These are phyloP conservation scores for Rhynchomys soricoides DNA, from an alignment of 2,113 vertebrate species.

Conservation along the genomic window DNA sequence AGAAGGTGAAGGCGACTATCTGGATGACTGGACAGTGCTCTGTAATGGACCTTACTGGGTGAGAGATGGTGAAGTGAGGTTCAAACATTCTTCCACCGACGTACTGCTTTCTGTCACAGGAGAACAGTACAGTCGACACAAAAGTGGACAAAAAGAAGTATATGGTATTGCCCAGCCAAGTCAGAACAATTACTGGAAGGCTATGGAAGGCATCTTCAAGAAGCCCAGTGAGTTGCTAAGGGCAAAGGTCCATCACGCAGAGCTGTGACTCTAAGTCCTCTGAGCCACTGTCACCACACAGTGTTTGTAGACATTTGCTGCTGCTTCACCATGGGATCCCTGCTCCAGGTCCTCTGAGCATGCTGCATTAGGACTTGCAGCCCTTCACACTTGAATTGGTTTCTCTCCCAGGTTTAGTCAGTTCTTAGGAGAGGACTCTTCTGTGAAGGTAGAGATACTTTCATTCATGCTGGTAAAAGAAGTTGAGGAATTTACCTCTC, in stretches of 20 bases:
- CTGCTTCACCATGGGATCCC: slow-evolving; percentile 15
- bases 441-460: slow-evolving; percentile 33
- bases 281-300: not conserved
- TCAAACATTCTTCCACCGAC: slow-evolving; percentile 93
- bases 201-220: slow-evolving; percentile 98
- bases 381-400: slow-evolving; percentile 43
- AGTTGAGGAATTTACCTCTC: not conserved
- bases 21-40: slow-evolving; percentile 97
- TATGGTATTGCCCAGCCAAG: slow-evolving; percentile 92
- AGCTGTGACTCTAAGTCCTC: slow-evolving; percentile 80
- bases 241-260: slow-evolving; percentile 81
- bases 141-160: slow-evolving; percentile 96
- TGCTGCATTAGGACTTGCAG: not conserved
- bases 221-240: slow-evolving; percentile 91
- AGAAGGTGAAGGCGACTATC: slow-evolving; percentile 94
- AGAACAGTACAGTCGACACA: slow-evolving; percentile 97
- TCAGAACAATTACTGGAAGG: slow-evolving; percentile 96
- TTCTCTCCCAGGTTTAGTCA: slow-evolving; percentile 2
- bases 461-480: slow-evolving; percentile 51
- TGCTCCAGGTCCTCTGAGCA: not conserved
- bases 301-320: slow-evolving; percentile 61
- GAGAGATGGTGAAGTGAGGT: slow-evolving; percentile 91
- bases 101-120: slow-evolving; percentile 95
- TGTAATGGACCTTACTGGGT: slow-evolving; percentile 93
- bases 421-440: not conserved